Evolutionary conservation across 2,797 vertebrate genomes (phyloP).

Genomic region (Ctenosaura bakeri): DNA sequence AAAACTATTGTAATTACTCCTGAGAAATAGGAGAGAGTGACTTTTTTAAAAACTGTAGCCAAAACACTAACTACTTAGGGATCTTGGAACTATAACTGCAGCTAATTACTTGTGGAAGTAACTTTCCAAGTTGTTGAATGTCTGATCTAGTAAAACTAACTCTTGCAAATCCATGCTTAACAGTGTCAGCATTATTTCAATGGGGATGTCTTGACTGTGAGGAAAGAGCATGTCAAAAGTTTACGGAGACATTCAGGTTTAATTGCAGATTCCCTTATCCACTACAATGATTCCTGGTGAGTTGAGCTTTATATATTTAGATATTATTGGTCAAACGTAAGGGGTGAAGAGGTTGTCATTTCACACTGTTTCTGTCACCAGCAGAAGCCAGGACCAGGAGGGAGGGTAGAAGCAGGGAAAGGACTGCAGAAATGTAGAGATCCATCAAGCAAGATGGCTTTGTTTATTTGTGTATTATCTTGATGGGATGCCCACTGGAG

Average conservation of each 20-base stretch:
- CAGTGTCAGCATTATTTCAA: background rate
- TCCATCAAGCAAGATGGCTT: background rate
- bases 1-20: background rate
- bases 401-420: too few species aligned
- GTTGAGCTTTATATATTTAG: background rate
- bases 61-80: background rate
- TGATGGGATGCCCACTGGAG: background rate
- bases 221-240: accelerated
- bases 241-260: background rate
- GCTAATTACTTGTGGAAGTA: background rate
- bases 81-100: background rate
- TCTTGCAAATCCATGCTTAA: background rate
- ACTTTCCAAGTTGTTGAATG: background rate
- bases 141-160: background rate
- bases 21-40: background rate
- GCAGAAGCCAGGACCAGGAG: background rate
- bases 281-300: accelerated
- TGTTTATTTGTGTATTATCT: conserved; percentile 16
- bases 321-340: background rate
- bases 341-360: background rate
- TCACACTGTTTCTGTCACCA: background rate
- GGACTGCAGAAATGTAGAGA: background rate
- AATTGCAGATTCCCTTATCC: background rate
- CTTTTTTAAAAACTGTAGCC: background rate
- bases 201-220: background rate